Evolutionary conservation across 2,113 vertebrate genomes (phyloP).

Genomic region (Serilophus lunatus): DNA sequence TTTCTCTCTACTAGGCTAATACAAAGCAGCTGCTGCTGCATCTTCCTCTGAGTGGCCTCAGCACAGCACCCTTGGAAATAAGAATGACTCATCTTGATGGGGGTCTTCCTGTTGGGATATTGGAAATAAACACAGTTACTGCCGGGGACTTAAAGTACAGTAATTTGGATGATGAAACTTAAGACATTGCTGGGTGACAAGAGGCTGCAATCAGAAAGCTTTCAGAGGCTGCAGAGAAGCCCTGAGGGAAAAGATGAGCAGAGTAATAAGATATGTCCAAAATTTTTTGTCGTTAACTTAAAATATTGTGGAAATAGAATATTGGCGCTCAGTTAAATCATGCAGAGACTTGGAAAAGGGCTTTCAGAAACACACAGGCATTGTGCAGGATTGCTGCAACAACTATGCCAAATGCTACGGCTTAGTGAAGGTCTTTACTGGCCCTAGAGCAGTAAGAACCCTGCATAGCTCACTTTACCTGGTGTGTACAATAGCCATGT

Average conservation of each 20-base stretch:
- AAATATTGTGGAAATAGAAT: constrained; percentile 58
- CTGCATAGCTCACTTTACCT: not conserved
- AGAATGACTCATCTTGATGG: constrained; percentile 65
- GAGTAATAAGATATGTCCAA: constrained; percentile 57
- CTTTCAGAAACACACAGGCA: not conserved
- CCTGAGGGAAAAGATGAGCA: constrained; percentile 18
- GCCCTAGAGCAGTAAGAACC: not conserved
- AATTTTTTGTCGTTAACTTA: constrained; percentile 48
- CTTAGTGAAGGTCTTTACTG: not conserved
- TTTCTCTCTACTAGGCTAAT: not conserved
- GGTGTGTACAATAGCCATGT: rapidly evolving
- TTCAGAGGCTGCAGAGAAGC: constrained; percentile 43
- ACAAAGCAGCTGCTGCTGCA: not conserved
- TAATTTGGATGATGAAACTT: constrained; percentile 55
- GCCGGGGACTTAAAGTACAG: constrained; percentile 46
- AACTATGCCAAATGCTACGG: not conserved
- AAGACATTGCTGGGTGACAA: not conserved
- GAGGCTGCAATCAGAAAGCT: constrained; percentile 53
- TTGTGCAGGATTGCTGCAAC: not conserved
- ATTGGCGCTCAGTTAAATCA: constrained; percentile 46
- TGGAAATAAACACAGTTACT: constrained; percentile 66
- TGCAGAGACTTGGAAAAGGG: constrained; percentile 30
- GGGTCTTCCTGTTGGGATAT: constrained; percentile 60
- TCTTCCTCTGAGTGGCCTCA: constrained; percentile 42
- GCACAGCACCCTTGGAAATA: constrained; percentile 24